Conservation (phyloP, 37 sponge, comb jelly and placozoan genomes). For the Ianthella basta region DNA sequence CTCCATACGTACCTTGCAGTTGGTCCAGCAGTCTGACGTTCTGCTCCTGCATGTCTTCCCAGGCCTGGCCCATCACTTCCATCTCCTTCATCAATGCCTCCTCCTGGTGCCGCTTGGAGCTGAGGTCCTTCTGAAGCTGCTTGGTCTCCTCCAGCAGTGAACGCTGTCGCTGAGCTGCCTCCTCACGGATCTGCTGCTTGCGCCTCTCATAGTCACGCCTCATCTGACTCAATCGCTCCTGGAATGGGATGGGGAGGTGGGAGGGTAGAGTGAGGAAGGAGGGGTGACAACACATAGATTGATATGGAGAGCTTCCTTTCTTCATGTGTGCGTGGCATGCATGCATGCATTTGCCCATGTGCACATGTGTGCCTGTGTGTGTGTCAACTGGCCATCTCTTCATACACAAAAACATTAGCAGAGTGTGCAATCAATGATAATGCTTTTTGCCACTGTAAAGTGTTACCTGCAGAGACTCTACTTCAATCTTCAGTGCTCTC, state of each 20-base stretch:
- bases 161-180: conserved; percentile 38
- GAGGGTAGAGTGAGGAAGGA: too few species aligned
- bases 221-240: conserved; percentile 18
- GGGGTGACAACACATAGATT: background rate
- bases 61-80: conserved; percentile 93
- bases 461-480: conserved; percentile 16
- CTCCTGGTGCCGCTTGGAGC: conserved; percentile 71
- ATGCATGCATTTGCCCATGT: background rate
- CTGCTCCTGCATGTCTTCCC: conserved; percentile 96
- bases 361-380: background rate
- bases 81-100: conserved; percentile 91
- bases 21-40: conserved; percentile 88
- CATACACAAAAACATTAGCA: too few species aligned
- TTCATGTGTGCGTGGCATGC: background rate
- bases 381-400: background rate
- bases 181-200: conserved; percentile 67
- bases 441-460: too few species aligned
- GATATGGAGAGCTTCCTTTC: background rate
- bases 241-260: too few species aligned
- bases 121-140: conserved; percentile 67
- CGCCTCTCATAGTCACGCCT: conserved; percentile 64
- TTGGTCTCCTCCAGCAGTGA: conserved; percentile 56
- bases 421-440: too few species aligned
- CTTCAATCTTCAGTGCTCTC: conserved; percentile 5
- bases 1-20: conserved; percentile 47